Percentiles rank a stretch among this genome's conserved stretches.
phyloP scores from a whole-genome alignment of 1,140 invertebrate genomes.

The Notospermus geniculatus region DNA sequence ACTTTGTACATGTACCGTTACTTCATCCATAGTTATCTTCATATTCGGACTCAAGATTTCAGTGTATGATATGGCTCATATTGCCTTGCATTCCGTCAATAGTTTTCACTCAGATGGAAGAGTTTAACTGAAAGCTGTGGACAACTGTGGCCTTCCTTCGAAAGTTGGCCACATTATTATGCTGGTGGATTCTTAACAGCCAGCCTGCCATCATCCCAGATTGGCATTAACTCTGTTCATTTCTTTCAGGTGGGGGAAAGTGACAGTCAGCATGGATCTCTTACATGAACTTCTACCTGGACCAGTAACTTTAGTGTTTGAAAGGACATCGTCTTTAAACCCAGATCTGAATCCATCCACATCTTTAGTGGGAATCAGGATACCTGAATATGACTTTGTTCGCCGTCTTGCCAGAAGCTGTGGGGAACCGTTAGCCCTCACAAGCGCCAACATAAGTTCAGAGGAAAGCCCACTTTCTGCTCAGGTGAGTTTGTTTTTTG shows the following conservation, averaged over 20 bases:
- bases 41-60: too few relatives aligned
- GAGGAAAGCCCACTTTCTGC: slow-evolving; percentile 73
- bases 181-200: too few relatives aligned
- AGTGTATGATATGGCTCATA: too few relatives aligned
- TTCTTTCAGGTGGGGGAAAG: slow-evolving; percentile 75
- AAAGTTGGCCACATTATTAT: too few relatives aligned
- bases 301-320: slow-evolving; percentile 87
- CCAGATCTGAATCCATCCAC: slow-evolving; percentile 75
- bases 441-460: slow-evolving; percentile 89
- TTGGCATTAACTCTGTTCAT: too few relatives aligned
- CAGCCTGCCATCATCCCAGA: too few relatives aligned
- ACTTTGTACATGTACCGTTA: too few relatives aligned
- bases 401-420: slow-evolving; percentile 66
- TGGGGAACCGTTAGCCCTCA: slow-evolving; percentile 80
- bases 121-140: too few relatives aligned
- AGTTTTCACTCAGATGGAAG: too few relatives aligned
- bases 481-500: slow-evolving; percentile 54
- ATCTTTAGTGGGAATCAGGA: slow-evolving; percentile 82
- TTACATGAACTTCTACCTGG: slow-evolving; percentile 79
- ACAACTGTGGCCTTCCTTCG: too few relatives aligned
- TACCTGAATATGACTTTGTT: slow-evolving; percentile 81
- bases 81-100: too few relatives aligned
- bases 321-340: slow-evolving; percentile 71
- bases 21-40: too few relatives aligned
- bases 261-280: slow-evolving; percentile 69